These are phyloP conservation scores for Ageneiosus marmoratus DNA, from an alignment of 2,113 vertebrate genomes.

Conservation along the genomic window DNA sequence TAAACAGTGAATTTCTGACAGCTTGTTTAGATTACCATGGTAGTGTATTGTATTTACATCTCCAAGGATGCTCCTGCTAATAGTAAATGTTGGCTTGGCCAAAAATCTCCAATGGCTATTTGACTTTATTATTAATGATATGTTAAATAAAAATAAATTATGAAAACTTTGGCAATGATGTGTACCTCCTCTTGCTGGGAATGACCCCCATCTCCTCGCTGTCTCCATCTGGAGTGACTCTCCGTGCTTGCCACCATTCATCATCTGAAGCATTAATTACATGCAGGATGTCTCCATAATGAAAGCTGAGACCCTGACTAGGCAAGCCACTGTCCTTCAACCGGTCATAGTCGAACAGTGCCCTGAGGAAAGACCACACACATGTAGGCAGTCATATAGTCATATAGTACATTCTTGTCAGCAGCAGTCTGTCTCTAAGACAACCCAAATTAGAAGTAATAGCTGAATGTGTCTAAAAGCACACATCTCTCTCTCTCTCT, in stretches of 20 bases:
- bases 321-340: constrained; percentile 95
- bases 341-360: constrained; percentile 95
- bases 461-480: constrained; percentile 13
- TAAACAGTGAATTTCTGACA: neutral
- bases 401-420: constrained; percentile 1
- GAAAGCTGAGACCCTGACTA: constrained; percentile 96
- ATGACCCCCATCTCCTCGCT: constrained; percentile 98
- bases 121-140: neutral
- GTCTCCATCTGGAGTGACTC: constrained; percentile 88
- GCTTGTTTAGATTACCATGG: neutral
- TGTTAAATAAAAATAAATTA: neutral
- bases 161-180: neutral
- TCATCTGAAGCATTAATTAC: constrained; percentile 96
- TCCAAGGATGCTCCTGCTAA: neutral
- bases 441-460: constrained; percentile 35
- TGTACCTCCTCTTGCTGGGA: constrained; percentile 93
- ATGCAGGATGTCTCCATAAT: constrained; percentile 92
- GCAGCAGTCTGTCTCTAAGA: constrained; percentile 36
- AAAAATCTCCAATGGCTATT: neutral
- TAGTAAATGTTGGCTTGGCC: neutral
- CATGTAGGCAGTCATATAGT: constrained; percentile 30
- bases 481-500: no score
- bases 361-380: constrained; percentile 69
- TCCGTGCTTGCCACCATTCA: constrained; percentile 96
- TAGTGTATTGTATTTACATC: no score